Base-by-base conservation (phyloP, 1,140 invertebrate species). In the Heliconius hewitsoni region DNA sequence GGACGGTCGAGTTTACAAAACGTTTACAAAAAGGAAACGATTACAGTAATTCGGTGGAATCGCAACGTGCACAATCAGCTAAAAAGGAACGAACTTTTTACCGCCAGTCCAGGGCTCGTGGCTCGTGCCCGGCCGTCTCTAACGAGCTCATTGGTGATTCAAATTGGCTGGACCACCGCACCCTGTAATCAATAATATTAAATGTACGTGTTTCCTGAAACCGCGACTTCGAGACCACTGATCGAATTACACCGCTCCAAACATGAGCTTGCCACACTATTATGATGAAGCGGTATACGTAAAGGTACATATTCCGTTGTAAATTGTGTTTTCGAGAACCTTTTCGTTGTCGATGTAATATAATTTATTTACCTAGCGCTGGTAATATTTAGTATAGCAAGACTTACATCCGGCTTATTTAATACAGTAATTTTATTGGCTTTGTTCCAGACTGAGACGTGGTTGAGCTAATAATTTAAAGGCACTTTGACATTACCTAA, bases 71-170 rank as follows among this genome's bases (percentile, higher is more conserved):
- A 86, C 82, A 90, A 88, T 92, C 89, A 88, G 85, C 85, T 83
- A 85, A 90, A 90, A 87, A 90, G 85, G 77, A 82, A 81, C 84
- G 85, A 88, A 89, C 84, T 93, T 93, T 94, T 92, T 91, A 90
- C 90, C 89, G 86, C 82, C 79, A 87, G 87, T 90, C 86, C 85
- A 85, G 88, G 83, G 79, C 77, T 76, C 85, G 85, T 87, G 89
- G 86, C 77, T 46, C 42, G 42, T 46, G 42, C 42, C 88, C 79
- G 83, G 85, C 87, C 82, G 86, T 87, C 88, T 91, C 87, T 93
- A 94, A 93, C 91, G 91, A 92, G 88, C 90, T 93, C 92, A 93
- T 94, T 93, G 89, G 93, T 89, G 93, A 94, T 94, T 94, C 92
- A 93, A 94, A 93, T 93, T 71, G 80, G 85, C 84, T 87, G 90